Conservation (phyloP, 2,888 invertebrate genomes). For the Hemicrepidius hirtus region DNA sequence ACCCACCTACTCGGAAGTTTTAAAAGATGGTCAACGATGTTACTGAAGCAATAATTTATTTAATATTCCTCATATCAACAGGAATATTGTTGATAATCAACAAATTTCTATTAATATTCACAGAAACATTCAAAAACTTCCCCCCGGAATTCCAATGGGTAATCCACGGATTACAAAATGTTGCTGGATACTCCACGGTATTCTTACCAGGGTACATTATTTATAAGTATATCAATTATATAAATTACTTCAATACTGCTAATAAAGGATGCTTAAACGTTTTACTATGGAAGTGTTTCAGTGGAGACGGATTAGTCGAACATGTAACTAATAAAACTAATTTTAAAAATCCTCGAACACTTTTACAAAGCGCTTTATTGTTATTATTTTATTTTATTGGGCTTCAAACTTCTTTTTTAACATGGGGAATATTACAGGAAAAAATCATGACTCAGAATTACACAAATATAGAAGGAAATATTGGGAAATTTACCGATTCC, state of each 20-base stretch:
- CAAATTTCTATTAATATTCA: constrained; percentile 60
- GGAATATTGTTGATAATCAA: constrained; percentile 71
- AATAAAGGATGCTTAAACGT: too few relatives aligned
- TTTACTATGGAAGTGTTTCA: too few relatives aligned
- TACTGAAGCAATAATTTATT: neutral
- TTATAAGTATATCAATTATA: constrained; percentile 86
- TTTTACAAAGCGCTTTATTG: constrained; percentile 76
- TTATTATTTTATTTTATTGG: constrained; percentile 89
- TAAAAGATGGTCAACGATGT: too few relatives aligned
- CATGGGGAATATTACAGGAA: constrained; percentile 98
- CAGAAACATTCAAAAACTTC: constrained; percentile 70
- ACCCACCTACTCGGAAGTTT: too few relatives aligned
- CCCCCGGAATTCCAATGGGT: constrained; percentile 82
- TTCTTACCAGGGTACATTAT: constrained; percentile 89
- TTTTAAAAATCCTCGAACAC: constrained; percentile 70
- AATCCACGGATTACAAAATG: constrained; percentile 84
- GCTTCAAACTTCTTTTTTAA: constrained; percentile 91
- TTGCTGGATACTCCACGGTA: constrained; percentile 91
- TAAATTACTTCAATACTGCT: constrained; percentile 64
- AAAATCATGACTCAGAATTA: constrained; percentile 96
- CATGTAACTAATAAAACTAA: constrained; percentile 51
- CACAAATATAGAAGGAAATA: constrained; percentile 78
- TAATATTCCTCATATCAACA: constrained; percentile 70
- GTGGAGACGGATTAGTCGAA: too few relatives aligned
- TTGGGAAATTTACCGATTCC: constrained; percentile 89